Evolutionary conservation across 2,888 invertebrate genomes (phyloP).

Genomic region (Synergus gifuensis): DNA sequence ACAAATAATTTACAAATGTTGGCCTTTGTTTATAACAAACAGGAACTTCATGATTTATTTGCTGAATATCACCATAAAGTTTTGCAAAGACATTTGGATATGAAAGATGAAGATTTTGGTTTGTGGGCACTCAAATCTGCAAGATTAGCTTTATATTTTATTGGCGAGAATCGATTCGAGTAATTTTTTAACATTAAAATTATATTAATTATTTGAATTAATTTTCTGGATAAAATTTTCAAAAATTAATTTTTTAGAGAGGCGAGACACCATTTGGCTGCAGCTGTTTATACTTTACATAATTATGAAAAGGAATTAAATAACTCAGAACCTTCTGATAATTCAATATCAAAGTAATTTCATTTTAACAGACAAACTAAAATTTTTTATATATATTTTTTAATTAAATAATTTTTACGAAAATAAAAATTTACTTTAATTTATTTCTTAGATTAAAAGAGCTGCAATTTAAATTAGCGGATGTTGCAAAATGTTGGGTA

Average conservation of each 20-base stretch:
- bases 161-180: constrained; percentile 67
- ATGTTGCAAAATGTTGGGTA: constrained; percentile 82
- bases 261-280: constrained; percentile 84
- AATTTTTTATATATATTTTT: neutral
- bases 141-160: constrained; percentile 80
- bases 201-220: constrained; percentile 17
- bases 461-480: constrained; percentile 77
- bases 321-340: constrained; percentile 74
- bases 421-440: neutral
- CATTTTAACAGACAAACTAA: neutral
- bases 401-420: neutral
- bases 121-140: constrained; percentile 81
- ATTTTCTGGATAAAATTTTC: neutral
- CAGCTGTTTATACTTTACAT: constrained; percentile 81
- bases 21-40: constrained; percentile 81
- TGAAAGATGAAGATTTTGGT: constrained; percentile 80
- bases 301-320: constrained; percentile 80
- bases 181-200: constrained; percentile 55
- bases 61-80: constrained; percentile 81
- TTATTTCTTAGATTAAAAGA: constrained; percentile 55
- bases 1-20: constrained; percentile 83
- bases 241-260: constrained; percentile 67
- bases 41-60: constrained; percentile 79
- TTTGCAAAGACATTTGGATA: constrained; percentile 80
- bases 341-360: constrained; percentile 47